Evolutionary conservation across 1,140 invertebrate species (phyloP).

Genomic region (Drosophila ambigua): DNA sequence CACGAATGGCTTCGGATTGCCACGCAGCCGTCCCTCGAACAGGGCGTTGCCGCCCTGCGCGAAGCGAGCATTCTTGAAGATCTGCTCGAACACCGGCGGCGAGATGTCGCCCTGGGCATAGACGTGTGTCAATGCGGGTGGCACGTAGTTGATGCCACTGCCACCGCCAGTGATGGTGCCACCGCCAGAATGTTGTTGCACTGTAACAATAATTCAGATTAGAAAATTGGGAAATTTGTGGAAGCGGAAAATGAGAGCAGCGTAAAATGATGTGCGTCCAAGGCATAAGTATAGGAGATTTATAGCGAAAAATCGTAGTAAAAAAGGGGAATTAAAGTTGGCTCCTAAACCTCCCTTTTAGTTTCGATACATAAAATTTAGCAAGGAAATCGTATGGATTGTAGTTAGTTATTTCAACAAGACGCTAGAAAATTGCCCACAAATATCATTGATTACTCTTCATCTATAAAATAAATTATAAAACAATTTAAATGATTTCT

Average conservation of each 20-base stretch:
- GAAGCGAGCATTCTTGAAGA: slow-evolving; percentile 96
- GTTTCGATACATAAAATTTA: too few relatives aligned
- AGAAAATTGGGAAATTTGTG: neutral
- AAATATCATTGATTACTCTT: too few relatives aligned
- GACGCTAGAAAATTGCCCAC: too few relatives aligned
- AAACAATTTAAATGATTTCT: neutral
- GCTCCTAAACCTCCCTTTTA: too few relatives aligned
- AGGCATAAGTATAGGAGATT: too few relatives aligned
- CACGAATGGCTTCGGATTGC: slow-evolving; percentile 96
- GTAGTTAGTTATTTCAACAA: too few relatives aligned
- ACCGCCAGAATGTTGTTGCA: slow-evolving; percentile 73
- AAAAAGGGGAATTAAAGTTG: too few relatives aligned
- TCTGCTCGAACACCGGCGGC: slow-evolving; percentile 96
- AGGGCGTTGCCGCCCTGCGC: slow-evolving; percentile 96
- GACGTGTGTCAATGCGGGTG: slow-evolving; percentile 76
- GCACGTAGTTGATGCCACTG: slow-evolving; percentile 60
- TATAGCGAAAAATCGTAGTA: too few relatives aligned
- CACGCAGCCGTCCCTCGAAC: slow-evolving; percentile 95
- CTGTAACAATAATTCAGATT: slow-evolving; percentile 48
- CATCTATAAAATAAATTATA: too few relatives aligned
- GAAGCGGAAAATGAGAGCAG: neutral
- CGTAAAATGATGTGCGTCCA: neutral
- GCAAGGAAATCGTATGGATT: too few relatives aligned
- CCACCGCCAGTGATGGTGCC: slow-evolving; percentile 61
- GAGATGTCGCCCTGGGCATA: slow-evolving; percentile 88